phyloP scores from a whole-genome alignment of 30 jellyfish, hydroid and myxozoan species.

The Mastigias papua region DNA sequence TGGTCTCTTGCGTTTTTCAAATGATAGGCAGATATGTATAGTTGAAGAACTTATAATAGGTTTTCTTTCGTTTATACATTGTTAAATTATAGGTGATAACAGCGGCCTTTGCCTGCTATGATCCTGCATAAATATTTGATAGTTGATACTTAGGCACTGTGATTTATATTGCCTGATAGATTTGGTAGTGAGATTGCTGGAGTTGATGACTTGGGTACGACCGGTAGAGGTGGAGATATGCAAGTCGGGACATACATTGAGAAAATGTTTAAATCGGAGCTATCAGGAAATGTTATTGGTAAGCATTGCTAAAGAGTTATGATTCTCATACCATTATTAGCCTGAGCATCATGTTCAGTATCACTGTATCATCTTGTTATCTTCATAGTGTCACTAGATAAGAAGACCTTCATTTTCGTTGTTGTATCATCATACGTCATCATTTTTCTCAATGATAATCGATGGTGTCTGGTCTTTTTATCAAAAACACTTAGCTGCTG shows the following conservation, averaged over 20 bases:
- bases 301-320: neutral
- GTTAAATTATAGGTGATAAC: no score
- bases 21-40: no score
- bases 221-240: constrained; percentile 99
- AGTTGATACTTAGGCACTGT: neutral
- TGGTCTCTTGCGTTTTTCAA: no score
- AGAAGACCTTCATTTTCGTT: no score
- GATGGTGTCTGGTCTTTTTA: no score
- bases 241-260: constrained; percentile 99
- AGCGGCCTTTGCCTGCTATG: no score
- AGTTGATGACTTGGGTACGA: constrained; percentile 97
- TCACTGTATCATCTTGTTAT: neutral
- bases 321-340: neutral
- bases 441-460: neutral
- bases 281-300: constrained; percentile 99
- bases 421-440: neutral
- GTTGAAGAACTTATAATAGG: no score
- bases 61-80: no score
- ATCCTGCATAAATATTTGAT: neutral
- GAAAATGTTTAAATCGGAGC: constrained; percentile 96
- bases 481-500: no score
- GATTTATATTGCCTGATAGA: neutral
- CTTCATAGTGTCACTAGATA: neutral
- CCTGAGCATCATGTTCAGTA: neutral
- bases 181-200: constrained; percentile 99